Evolutionary conservation across 2,113 vertebrate species (phyloP).

Genomic region (Austrofundulus limnaeus): DNA sequence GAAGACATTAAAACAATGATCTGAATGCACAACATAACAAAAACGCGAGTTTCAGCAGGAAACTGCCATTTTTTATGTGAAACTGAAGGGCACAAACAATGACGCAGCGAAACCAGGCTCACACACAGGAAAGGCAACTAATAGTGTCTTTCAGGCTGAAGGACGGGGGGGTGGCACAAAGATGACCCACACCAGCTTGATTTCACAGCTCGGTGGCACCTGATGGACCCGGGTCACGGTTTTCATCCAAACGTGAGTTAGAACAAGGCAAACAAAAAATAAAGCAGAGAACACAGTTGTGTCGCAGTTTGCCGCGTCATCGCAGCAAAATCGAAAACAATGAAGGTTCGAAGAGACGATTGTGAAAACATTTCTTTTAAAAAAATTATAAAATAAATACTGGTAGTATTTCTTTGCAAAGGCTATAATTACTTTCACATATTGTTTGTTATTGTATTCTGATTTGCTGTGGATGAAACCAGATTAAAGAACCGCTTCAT

Average conservation of each 20-base stretch:
- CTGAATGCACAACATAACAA: not conserved
- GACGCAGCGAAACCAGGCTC: conserved; percentile 13
- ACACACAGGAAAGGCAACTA: conserved; percentile 46
- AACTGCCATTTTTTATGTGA: not conserved
- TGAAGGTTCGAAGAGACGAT: conserved; percentile 3
- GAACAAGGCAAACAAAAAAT: conserved; percentile 48
- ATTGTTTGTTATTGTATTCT: not conserved
- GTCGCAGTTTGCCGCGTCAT: conserved; percentile 10
- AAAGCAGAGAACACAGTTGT: not conserved
- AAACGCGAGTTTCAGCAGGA: conserved; percentile 7
- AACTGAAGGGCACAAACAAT: conserved; percentile 40
- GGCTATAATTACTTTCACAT: not conserved
- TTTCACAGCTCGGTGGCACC: conserved; percentile 31
- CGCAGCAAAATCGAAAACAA: not conserved
- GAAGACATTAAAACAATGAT: not conserved
- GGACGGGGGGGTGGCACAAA: conserved; percentile 23
- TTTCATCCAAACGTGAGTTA: conserved; percentile 31
- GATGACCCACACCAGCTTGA: conserved; percentile 10
- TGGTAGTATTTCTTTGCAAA: not conserved
- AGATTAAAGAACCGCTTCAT: not conserved
- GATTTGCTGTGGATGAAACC: not conserved
- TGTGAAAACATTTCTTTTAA: conserved; percentile 1
- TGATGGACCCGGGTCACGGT: conserved; percentile 40
- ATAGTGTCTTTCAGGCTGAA: conserved; percentile 11
- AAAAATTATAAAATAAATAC: not conserved